These are phyloP conservation scores for Strix aluco DNA, from an alignment of 2,113 vertebrate species.

Conservation along the genomic window DNA sequence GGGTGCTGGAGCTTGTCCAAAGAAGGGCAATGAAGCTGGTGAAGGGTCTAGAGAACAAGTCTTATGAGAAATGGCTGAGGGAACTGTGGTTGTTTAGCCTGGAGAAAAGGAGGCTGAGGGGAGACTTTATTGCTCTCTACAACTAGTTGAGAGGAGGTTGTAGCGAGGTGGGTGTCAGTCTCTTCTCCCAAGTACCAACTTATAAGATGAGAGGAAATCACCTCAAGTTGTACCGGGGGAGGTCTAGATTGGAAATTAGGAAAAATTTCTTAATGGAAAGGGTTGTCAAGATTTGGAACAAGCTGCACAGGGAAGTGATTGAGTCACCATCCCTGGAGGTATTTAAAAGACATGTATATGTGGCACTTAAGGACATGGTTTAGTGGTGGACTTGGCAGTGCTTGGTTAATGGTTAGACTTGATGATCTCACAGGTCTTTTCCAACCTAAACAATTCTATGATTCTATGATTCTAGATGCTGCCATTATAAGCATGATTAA, in stretches of 20 bases:
- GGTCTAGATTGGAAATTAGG: not conserved
- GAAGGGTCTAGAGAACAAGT: not conserved
- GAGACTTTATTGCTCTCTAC: not conserved
- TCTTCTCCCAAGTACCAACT: not conserved
- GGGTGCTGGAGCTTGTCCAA: not conserved
- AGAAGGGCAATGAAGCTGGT: not conserved
- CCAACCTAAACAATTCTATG: not conserved
- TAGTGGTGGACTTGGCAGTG: not conserved
- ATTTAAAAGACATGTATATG: not conserved
- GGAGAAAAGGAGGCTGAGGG: not conserved
- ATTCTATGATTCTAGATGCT: not conserved
- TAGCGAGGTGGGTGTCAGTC: not conserved
- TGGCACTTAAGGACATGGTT: not conserved
- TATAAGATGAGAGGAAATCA: not conserved
- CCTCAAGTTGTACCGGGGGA: not conserved
- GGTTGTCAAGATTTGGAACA: not conserved
- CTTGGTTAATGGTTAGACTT: not conserved
- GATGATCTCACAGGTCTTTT: not conserved
- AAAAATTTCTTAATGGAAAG: not conserved
- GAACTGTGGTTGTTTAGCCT: not conserved
- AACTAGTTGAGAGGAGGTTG: not conserved
- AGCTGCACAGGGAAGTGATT: not conserved
- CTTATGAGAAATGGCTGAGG: not conserved
- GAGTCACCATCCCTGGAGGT: fast-evolving
- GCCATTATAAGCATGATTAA: not conserved